Base-by-base conservation (phyloP, 2,888 invertebrate genomes). In the Pheosia gnoma region DNA sequence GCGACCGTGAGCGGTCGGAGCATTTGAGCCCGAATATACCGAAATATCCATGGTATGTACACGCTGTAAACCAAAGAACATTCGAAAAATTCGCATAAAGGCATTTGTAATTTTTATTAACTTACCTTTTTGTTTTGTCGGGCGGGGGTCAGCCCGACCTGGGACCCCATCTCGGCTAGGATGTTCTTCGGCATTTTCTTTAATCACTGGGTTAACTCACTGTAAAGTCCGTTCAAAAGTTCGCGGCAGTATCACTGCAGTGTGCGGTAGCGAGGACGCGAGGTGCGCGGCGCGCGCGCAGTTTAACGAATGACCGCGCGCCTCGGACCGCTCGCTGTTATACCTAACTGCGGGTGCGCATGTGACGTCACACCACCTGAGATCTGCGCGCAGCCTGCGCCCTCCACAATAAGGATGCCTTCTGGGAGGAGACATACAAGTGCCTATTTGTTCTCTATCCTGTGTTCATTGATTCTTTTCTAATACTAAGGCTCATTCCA, bases 121-220 rank as follows among this genome's bases (percentile, higher is more conserved):
- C 87, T 71, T 78, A 91, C 93, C 89, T 89, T 91, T 73, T 88
- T 88, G 67, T 87, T 83, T 61, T 90, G 91, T 11, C 91, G 77
- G 60, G 84, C 85, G 54, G 90, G 87, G 38, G 93, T 93, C 65
- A 93, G 83, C 68, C 91, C 92, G 86, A 92, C 93, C 75, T 92
- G 93, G 83, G 93, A 93, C 80, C 93, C 93, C 93, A 93, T 91
- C 78, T 93, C 93, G 47, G 91, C 91, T 75, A 92, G 80, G 59
- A 93, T 90, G 72, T 92, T 91, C 77, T 90, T 91, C 82, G 93
- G 88, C 93, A 93, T 93, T 69, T 84, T 90, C 84, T 93, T 69
- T 84, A 90, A 84, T 75, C 89, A 88, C 87, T 79, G 70, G 76
- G 74, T 79, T 63, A 74, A 66, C 81, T 76, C 77, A 72, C 71